phyloP scores from a whole-genome alignment of 2,797 vertebrate species.

The Esox lucius region DNA sequence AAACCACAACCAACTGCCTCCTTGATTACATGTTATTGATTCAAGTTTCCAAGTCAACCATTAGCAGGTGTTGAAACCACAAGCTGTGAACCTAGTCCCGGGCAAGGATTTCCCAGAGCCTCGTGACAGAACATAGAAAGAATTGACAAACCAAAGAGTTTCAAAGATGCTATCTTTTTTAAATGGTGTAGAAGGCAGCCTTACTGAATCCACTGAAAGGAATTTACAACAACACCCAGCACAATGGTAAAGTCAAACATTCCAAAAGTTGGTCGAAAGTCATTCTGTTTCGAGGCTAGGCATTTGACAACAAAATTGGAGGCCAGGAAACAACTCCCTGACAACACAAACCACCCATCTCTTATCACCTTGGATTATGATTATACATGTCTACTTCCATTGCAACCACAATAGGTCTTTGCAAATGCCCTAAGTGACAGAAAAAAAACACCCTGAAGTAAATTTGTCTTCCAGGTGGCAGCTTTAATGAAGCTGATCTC shows the following conservation, averaged over 20 bases:
- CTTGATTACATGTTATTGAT: conserved; percentile 32
- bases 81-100: conserved; percentile 1
- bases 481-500: background rate
- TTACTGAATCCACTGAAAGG: background rate
- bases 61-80: conserved; percentile 22
- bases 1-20: conserved; percentile 25
- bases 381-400: background rate
- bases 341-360: background rate
- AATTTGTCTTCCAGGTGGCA: background rate
- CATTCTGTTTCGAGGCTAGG: background rate
- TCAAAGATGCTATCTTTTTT: background rate
- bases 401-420: background rate
- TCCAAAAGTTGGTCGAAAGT: background rate
- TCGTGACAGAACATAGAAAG: conserved; percentile 7
- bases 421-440: background rate
- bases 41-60: conserved; percentile 18
- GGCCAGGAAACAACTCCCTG: background rate
- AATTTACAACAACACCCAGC: background rate
- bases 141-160: background rate
- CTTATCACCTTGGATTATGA: background rate
- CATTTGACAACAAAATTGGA: background rate
- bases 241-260: background rate
- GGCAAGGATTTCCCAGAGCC: conserved; percentile 5
- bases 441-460: background rate
- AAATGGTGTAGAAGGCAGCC: background rate